Percentiles rank a stretch among this genome's conserved stretches.
Evolutionary conservation across 1,140 invertebrate genomes (phyloP).

Genomic region (Lanistes nyassanus): DNA sequence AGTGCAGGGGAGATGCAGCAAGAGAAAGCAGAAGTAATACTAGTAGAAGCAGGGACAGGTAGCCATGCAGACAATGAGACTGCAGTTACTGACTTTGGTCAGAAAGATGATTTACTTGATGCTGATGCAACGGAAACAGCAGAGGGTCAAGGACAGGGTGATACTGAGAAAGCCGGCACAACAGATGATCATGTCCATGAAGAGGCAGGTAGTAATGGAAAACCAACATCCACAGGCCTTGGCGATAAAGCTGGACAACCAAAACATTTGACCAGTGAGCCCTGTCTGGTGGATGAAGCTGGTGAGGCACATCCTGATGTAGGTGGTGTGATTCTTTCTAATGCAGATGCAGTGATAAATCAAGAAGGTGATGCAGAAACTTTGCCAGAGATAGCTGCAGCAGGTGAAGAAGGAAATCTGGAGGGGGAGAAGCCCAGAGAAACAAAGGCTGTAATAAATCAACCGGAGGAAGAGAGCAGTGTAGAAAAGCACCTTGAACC

Average conservation of each 20-base stretch:
- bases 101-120: constrained; percentile 9
- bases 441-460: no score
- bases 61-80: no score
- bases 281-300: constrained; percentile 8
- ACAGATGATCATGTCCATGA: constrained; percentile 16
- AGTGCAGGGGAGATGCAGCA: constrained; percentile 2
- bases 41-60: no score
- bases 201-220: constrained; percentile 2
- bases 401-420: background rate
- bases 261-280: background rate
- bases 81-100: no score
- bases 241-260: background rate
- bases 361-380: constrained; percentile 13
- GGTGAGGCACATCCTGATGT: background rate
- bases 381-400: constrained; percentile 2
- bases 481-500: background rate
- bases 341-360: no score
- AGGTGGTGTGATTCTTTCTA: background rate
- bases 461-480: constrained; percentile 14
- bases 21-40: no score
- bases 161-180: constrained; percentile 11
- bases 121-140: constrained; percentile 1
- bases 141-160: constrained; percentile 16
- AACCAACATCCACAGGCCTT: background rate
- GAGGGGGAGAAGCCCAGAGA: no score